phyloP scores from a whole-genome alignment of 2,797 vertebrate species.

The Leucoraja ocellata region DNA sequence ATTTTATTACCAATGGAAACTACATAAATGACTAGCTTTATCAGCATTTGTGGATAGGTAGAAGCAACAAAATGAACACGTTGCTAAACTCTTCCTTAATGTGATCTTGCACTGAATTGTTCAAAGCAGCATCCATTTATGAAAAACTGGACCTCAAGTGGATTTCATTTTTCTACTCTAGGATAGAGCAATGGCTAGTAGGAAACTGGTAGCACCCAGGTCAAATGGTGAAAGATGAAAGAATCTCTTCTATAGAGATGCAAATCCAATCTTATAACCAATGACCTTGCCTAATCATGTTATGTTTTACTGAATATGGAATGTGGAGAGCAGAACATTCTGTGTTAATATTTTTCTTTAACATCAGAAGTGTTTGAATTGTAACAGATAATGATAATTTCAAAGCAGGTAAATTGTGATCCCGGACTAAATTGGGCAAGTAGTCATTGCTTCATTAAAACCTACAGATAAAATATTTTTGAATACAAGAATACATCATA shows the following conservation, averaged over 20 bases:
- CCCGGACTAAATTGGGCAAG: not conserved
- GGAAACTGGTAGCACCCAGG: not conserved
- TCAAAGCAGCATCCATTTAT: constrained; percentile 21
- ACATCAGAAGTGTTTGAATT: constrained; percentile 6
- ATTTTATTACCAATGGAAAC: constrained; percentile 29
- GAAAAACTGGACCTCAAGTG: constrained; percentile 52
- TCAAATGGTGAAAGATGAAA: constrained; percentile 26
- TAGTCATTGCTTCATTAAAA: constrained; percentile 12
- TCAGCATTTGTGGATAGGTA: constrained; percentile 2
- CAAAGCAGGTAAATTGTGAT: not conserved
- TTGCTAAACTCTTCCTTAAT: not conserved
- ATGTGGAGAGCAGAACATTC: constrained; percentile 37
- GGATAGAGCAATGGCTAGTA: constrained; percentile 40
- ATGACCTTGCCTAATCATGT: constrained; percentile 45
- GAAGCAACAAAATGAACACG: not conserved
- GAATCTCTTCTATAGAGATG: not conserved
- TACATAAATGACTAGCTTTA: constrained; percentile 21
- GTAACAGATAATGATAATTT: not conserved
- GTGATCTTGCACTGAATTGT: not conserved
- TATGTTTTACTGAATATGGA: constrained; percentile 43
- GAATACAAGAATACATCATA: not conserved
- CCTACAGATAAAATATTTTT: not conserved
- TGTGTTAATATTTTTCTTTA: constrained; percentile 20
- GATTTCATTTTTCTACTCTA: constrained; percentile 67
- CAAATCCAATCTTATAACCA: constrained; percentile 45